phyloP scores from a whole-genome alignment of 2,797 vertebrate genomes.

The Margarornis squamiger region DNA sequence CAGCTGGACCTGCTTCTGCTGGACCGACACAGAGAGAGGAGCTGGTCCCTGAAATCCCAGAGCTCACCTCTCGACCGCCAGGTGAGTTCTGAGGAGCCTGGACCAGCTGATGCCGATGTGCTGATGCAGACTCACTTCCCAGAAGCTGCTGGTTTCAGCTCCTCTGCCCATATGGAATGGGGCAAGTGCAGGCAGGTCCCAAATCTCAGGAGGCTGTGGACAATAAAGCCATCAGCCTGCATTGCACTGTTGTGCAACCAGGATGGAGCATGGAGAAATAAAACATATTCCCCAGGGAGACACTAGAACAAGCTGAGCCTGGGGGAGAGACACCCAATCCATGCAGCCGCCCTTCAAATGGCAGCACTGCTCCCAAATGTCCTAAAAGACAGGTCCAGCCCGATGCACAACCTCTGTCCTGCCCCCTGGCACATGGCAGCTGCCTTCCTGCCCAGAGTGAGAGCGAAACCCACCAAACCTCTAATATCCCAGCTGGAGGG shows the following conservation, averaged over 20 bases:
- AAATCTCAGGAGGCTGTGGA: background rate
- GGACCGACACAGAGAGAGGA: background rate
- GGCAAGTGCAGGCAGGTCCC: background rate
- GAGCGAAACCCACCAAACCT: background rate
- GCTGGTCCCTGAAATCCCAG: background rate
- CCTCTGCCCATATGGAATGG: background rate
- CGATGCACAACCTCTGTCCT: background rate
- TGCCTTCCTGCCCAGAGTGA: background rate
- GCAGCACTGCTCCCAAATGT: background rate
- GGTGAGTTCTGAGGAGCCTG: background rate
- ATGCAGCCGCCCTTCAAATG: background rate
- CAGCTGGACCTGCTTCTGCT: background rate
- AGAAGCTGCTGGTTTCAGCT: background rate
- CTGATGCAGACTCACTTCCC: background rate
- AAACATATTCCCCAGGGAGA: background rate
- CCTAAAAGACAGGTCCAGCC: background rate
- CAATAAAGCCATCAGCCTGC: background rate
- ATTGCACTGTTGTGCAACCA: background rate
- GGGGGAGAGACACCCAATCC: background rate
- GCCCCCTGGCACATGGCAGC: background rate
- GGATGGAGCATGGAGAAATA: background rate
- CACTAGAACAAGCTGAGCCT: background rate
- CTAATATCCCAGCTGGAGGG: background rate
- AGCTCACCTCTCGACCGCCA: background rate
- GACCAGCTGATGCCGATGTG: accelerated